These are phyloP conservation scores for Lepus timidus DNA, from an alignment of 2,113 vertebrate genomes.

Conservation along the genomic window DNA sequence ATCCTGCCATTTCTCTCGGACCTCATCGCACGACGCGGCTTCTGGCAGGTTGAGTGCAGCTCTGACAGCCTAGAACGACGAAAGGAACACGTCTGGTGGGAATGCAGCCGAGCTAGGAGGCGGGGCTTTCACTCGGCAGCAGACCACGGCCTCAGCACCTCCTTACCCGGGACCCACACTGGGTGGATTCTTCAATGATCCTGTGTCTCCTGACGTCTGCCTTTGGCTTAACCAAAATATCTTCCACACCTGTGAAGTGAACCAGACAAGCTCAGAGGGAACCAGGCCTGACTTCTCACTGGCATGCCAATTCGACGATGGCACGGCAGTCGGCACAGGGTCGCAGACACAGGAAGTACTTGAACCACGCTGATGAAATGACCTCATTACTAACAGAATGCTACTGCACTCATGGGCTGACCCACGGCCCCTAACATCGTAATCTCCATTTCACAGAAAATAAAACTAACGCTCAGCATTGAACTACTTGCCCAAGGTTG, in stretches of 20 bases:
- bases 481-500: not conserved
- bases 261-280: not conserved
- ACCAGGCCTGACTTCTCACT: not conserved
- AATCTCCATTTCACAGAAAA: not conserved
- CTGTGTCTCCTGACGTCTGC: constrained; percentile 91
- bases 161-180: constrained; percentile 91
- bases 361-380: rapidly evolving
- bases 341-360: not conserved
- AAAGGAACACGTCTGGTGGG: not conserved
- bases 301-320: not conserved
- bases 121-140: not conserved
- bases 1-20: constrained; percentile 94
- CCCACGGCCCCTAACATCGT: not conserved
- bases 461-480: not conserved
- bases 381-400: not conserved
- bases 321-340: rapidly evolving
- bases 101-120: not conserved
- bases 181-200: constrained; percentile 92
- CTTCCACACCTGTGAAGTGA: constrained; percentile 93
- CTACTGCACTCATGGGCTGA: not conserved
- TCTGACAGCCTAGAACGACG: constrained; percentile 90
- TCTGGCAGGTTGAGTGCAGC: constrained; percentile 93
- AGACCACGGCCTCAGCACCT: rapidly evolving
- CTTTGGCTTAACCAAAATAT: constrained; percentile 94
- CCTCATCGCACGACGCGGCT: constrained; percentile 86